Conservation (phyloP, 2,888 invertebrate genomes). For the Scelioninae gen. 2 region DNA sequence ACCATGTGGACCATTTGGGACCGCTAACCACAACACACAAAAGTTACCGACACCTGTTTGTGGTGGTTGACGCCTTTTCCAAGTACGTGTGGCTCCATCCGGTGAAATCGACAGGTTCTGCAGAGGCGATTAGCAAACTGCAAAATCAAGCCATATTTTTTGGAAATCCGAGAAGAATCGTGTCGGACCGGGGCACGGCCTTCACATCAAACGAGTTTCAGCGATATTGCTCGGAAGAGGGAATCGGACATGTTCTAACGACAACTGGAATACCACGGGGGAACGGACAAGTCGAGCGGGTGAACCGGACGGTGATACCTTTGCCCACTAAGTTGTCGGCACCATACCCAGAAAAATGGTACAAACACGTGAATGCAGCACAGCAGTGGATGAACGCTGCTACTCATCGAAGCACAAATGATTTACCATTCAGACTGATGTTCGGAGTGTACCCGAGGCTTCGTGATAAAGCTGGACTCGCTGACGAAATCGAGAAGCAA, state of each 20-base stretch:
- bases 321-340: not conserved
- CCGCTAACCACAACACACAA: not conserved
- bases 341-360: conserved; percentile 1
- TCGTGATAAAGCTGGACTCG: not conserved
- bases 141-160: not conserved
- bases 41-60: not conserved
- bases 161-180: not conserved
- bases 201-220: not conserved
- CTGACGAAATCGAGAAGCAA: not conserved
- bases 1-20: not conserved
- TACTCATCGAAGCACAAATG: not conserved
- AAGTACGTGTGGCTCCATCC: not conserved
- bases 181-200: not conserved
- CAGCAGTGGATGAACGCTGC: not conserved
- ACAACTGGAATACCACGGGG: not conserved
- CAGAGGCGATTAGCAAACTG: not conserved
- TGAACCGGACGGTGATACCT: not conserved
- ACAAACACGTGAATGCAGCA: not conserved
- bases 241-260: not conserved
- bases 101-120: not conserved
- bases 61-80: not conserved
- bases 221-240: not conserved
- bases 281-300: not conserved
- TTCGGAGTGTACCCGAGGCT: not conserved
- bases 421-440: conserved; percentile 4